Percentiles rank a stretch among this genome's conserved stretches.
phyloP scores from a whole-genome alignment of 1,140 invertebrate genomes.

The Drosophila lowei region DNA sequence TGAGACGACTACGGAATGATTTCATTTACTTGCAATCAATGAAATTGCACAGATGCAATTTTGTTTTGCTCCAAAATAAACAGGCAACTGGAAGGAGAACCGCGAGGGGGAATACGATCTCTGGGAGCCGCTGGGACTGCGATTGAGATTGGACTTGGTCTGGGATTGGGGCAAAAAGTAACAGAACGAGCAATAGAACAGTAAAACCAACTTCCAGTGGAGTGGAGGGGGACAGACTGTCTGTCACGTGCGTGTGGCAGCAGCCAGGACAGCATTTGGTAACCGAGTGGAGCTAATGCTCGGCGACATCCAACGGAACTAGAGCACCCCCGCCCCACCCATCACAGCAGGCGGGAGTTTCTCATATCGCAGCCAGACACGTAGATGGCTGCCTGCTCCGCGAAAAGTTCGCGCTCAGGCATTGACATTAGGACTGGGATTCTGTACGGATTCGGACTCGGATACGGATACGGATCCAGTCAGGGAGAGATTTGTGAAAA shows the following conservation, averaged over 20 bases:
- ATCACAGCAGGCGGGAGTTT: conserved; percentile 29
- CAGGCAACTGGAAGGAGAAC: conserved; percentile 30
- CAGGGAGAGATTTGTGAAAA: conserved; percentile 69
- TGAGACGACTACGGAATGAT: conserved; percentile 55
- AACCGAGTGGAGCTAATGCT: conserved; percentile 30
- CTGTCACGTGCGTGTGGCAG: conserved; percentile 54
- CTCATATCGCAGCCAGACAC: conserved; percentile 62
- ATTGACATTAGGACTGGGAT: conserved; percentile 40
- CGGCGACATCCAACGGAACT: conserved; percentile 30
- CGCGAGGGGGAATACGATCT: neutral
- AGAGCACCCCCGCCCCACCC: neutral
- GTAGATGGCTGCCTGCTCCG: conserved; percentile 26
- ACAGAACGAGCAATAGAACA: conserved; percentile 1
- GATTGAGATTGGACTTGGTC: neutral
- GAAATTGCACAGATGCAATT: conserved; percentile 79
- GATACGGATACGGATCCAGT: conserved; percentile 19
- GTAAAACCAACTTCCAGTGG: too few species aligned
- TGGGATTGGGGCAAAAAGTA: conserved; percentile 1
- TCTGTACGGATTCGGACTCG: conserved; percentile 9
- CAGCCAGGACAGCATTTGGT: conserved; percentile 27
- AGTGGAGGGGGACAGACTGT: conserved; percentile 2
- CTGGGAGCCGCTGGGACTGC: conserved; percentile 34
- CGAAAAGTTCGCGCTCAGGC: conserved; percentile 39
- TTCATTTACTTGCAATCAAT: conserved; percentile 82
- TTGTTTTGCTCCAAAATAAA: conserved; percentile 65